Percentiles rank a stretch among this genome's conserved stretches.
phyloP scores from a whole-genome alignment of 2,113 vertebrate species.

The Peromyscus californicus region DNA sequence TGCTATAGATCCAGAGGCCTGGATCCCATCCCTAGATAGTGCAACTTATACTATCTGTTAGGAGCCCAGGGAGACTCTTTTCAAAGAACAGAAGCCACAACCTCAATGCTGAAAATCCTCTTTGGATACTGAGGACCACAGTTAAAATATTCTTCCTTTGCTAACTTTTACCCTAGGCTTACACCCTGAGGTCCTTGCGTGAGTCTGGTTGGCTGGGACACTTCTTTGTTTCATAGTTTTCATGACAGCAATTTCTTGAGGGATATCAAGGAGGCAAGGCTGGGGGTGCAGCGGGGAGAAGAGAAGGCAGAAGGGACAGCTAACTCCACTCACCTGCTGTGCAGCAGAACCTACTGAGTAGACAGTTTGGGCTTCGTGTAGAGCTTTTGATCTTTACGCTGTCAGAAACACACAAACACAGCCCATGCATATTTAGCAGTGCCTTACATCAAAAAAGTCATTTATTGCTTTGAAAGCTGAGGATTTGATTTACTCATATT shows the following conservation, averaged over 20 bases:
- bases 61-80: background rate
- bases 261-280: background rate
- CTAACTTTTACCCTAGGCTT: background rate
- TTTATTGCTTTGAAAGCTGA: constrained; percentile 43
- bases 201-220: background rate
- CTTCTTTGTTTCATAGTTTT: background rate
- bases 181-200: background rate
- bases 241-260: background rate
- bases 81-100: background rate
- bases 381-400: constrained; percentile 36
- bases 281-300: background rate
- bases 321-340: background rate
- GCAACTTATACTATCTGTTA: background rate
- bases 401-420: constrained; percentile 8
- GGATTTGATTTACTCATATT: constrained; percentile 26
- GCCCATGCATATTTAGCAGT: constrained; percentile 28
- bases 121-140: background rate
- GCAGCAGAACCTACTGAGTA: background rate
- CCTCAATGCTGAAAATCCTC: background rate
- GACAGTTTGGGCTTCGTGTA: background rate
- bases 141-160: background rate
- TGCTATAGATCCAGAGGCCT: constrained; percentile 14
- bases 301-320: background rate
- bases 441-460: constrained; percentile 38
- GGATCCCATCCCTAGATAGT: background rate